Percentiles rank a stretch among this genome's conserved stretches.
Evolutionary conservation across 2,113 vertebrate genomes (phyloP).

Genomic region (Dasyprocta punctata): DNA sequence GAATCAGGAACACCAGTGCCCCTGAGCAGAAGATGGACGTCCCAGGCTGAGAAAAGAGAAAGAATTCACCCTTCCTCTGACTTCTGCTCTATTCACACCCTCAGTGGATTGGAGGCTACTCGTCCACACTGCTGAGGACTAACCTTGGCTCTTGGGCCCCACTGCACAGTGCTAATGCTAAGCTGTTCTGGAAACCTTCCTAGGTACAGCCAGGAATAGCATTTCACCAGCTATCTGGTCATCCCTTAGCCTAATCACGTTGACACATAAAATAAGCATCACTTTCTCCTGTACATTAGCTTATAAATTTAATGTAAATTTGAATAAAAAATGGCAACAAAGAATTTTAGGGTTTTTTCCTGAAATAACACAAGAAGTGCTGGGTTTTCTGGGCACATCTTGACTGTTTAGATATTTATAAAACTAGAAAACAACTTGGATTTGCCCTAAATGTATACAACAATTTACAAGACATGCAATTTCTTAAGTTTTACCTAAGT

Average conservation of each 20-base stretch:
- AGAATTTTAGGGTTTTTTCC: not conserved
- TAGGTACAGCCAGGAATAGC: not conserved
- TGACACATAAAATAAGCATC: not conserved
- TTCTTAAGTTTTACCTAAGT: not conserved
- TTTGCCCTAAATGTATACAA: not conserved
- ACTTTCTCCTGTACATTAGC: not conserved
- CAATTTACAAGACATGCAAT: not conserved
- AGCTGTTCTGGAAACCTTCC: not conserved
- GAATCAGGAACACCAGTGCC: not conserved
- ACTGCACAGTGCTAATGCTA: not conserved
- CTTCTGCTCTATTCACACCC: not conserved
- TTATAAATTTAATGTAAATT: not conserved
- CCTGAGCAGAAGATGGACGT: not conserved
- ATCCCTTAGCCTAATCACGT: not conserved
- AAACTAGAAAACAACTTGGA: not conserved
- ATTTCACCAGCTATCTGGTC: not conserved
- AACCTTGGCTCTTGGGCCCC: not conserved
- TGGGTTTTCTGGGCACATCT: not conserved
- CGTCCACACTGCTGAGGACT: no score
- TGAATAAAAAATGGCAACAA: slow-evolving; percentile 12
- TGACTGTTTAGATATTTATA: not conserved
- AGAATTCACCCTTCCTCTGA: not conserved
- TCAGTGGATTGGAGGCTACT: not conserved
- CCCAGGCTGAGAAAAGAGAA: not conserved
- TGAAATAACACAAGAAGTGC: not conserved